Base-by-base conservation (phyloP, 2,888 invertebrate genomes). In the Crepidodera aurea region DNA sequence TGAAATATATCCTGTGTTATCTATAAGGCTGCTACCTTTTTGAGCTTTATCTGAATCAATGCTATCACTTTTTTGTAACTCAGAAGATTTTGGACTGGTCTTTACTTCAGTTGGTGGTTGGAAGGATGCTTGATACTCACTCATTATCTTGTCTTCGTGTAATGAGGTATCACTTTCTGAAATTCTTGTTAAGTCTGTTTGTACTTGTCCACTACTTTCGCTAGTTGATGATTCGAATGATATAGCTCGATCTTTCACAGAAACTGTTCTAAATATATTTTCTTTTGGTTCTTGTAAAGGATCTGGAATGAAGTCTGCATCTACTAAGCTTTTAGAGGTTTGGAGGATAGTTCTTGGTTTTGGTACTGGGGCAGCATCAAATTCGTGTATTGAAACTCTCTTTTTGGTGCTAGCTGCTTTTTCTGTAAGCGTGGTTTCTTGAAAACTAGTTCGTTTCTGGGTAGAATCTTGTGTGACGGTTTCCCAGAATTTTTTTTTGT, bases 401-500 rank as follows among this genome's bases (percentile, higher is more conserved):
- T 81, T 80, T 63, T 75, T 75, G 18, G 51, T 46, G 0, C 72
- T 44, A 2, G 69, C 25, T n/a, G 73, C 65, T 64, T 73, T 74
- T 60, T 78, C 75, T 5, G 65, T 51, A 4, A 64, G 25, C 1
- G 68, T 58, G 27, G 72, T 73, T 68, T 79, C 79, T 44, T 75
- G 73, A 42, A 77, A 60, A 62, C 77, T 79, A 73, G 75, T 73
- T 29, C 78, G 72, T 69, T 78, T 80, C 39, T 76, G 71, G 25
- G 65, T 69, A 27, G 70, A 67, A 48, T 79, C 78, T 65, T 76
- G 75, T 51, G 75, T 65, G 54, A 82, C 78, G 70, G 73, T 79
- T 76, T 84, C 84, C 84, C 84, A 84, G 71, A 84, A 84, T 67
- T 81, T 82, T 70, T 83, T 84, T 65, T 81, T 82, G 56, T 82